These are phyloP conservation scores for Thysanoteuthis rhombus DNA, from an alignment of 2,888 invertebrate species.

Conservation along the genomic window DNA sequence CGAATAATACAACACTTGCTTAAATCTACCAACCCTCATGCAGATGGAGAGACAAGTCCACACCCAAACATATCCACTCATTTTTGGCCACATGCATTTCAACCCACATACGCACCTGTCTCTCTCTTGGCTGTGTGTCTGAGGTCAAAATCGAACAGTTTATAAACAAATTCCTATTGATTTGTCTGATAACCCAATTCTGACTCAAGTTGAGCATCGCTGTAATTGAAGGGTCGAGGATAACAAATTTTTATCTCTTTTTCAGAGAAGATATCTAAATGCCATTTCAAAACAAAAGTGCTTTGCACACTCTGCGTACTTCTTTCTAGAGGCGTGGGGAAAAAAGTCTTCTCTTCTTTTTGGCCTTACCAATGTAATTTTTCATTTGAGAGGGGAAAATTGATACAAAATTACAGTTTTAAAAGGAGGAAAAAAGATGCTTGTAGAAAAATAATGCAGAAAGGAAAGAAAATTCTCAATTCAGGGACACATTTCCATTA, in stretches of 20 bases:
- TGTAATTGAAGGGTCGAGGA: constrained; percentile 12
- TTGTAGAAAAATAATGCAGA: background rate
- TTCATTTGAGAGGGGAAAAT: background rate
- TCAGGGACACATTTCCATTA: too few species aligned
- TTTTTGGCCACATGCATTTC: background rate
- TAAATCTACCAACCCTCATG: too few species aligned
- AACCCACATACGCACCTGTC: background rate
- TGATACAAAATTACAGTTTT: background rate
- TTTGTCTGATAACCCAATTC: background rate
- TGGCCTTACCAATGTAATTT: background rate
- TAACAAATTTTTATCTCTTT: constrained; percentile 12
- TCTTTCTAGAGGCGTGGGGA: background rate
- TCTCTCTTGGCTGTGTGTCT: background rate
- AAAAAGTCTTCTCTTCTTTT: background rate
- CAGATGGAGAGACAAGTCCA: background rate
- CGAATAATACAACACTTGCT: too few species aligned
- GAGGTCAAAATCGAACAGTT: background rate
- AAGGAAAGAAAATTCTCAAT: background rate
- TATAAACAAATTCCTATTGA: constrained; percentile 12
- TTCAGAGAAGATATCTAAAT: background rate
- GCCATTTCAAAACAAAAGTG: background rate
- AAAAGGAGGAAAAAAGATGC: background rate
- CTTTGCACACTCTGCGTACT: background rate
- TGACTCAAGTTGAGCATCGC: background rate
- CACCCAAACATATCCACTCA: too few species aligned